phyloP scores from a whole-genome alignment of 2,797 vertebrate species.

The Leucoraja ocellata region DNA sequence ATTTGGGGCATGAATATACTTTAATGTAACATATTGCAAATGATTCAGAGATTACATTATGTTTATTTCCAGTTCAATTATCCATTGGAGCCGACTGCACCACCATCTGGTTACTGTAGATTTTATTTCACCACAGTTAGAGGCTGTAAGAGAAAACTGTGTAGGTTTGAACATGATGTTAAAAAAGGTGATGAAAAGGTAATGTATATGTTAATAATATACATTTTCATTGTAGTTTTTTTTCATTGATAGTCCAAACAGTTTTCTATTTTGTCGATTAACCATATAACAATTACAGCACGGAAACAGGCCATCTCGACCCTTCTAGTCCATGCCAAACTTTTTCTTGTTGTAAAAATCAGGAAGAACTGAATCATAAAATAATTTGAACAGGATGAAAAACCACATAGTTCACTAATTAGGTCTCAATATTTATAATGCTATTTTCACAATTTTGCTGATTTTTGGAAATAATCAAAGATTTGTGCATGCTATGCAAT shows the following conservation, averaged over 20 bases:
- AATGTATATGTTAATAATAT: slow-evolving; percentile 43
- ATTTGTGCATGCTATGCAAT: too few relatives aligned
- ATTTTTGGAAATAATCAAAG: background rate
- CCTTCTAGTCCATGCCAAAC: too few relatives aligned
- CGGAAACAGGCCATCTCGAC: too few relatives aligned
- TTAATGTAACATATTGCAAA: background rate
- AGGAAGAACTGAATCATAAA: too few relatives aligned
- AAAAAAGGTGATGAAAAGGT: slow-evolving; percentile 78
- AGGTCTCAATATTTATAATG: background rate
- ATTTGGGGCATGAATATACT: background rate
- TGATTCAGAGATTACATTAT: background rate
- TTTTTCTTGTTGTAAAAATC: background rate
- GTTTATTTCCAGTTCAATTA: slow-evolving; percentile 31
- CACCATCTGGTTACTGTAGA: slow-evolving; percentile 72
- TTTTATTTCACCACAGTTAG: slow-evolving; percentile 71
- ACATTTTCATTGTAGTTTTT: slow-evolving; percentile 44
- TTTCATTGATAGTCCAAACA: too few relatives aligned
- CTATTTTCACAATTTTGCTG: background rate
- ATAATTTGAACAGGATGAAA: background rate
- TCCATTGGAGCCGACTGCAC: slow-evolving; percentile 39
- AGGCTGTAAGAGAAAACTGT: slow-evolving; percentile 61
- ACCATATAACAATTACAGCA: too few relatives aligned
- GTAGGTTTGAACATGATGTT: slow-evolving; percentile 73
- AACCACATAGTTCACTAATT: background rate
- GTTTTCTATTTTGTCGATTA: too few relatives aligned